A percentile compares a stretch with the other conserved stretches of the same genome.
These are phyloP conservation scores for Nomada fucata DNA, from an alignment of 2,888 invertebrate genomes.

Conservation along the genomic window DNA sequence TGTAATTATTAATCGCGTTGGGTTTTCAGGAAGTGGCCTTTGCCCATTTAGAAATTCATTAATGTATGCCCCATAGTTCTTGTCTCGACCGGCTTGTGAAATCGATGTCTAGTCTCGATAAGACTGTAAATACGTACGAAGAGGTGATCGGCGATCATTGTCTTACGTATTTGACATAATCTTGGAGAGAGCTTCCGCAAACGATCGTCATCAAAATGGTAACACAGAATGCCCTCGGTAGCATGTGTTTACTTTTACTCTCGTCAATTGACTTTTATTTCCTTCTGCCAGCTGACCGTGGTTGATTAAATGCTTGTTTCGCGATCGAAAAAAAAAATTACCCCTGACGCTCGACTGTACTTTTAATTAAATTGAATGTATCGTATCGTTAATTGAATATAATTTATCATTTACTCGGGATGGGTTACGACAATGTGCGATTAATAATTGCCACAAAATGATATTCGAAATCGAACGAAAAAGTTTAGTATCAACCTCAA, in stretches of 20 bases:
- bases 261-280: background rate
- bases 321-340: background rate
- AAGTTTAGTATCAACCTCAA: too few species aligned
- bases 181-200: background rate
- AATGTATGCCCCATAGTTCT: background rate
- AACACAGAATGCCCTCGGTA: background rate
- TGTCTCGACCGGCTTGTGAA: background rate
- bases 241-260: background rate
- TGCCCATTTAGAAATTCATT: constrained; percentile 13
- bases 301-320: background rate
- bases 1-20: background rate
- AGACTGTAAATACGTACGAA: background rate
- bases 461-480: background rate
- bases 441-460: background rate
- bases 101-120: constrained; percentile 7
- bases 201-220: background rate
- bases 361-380: background rate
- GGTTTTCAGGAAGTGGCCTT: background rate
- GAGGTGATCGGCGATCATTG: constrained; percentile 3
- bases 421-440: background rate
- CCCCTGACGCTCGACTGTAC: too few species aligned
- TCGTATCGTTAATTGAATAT: background rate
- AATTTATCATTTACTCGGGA: too few species aligned
- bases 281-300: background rate
- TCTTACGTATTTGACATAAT: constrained; percentile 3